phyloP scores from a whole-genome alignment of 2,888 invertebrate genomes.

The Hirtodrosophila histrioides region DNA sequence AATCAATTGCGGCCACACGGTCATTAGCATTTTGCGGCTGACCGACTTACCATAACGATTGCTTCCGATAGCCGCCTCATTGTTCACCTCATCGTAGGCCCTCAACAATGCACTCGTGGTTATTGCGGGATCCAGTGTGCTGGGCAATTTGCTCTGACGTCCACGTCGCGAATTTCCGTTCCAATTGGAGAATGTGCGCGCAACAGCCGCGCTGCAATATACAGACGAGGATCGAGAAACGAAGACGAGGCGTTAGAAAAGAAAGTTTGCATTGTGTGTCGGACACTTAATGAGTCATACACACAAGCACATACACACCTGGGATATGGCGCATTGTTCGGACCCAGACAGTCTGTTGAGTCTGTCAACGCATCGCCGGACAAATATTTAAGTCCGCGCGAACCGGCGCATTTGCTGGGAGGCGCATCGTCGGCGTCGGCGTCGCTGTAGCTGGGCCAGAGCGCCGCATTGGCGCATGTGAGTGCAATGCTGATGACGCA shows the following conservation, averaged over 20 bases:
- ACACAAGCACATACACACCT: constrained; percentile 86
- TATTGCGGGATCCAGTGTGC: constrained; percentile 90
- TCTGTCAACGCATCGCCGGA: constrained; percentile 95
- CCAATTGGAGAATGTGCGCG: constrained; percentile 89
- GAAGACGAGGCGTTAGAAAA: constrained; percentile 67
- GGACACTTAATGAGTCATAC: constrained; percentile 29
- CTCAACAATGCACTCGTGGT: constrained; percentile 90
- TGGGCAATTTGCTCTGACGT: constrained; percentile 86
- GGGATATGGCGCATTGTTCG: constrained; percentile 93
- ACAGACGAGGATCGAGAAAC: constrained; percentile 22
- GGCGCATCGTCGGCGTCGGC: constrained; percentile 79
- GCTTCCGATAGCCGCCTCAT: constrained; percentile 83
- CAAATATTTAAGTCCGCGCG: constrained; percentile 90
- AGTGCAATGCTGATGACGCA: constrained; percentile 77
- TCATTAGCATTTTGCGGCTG: constrained; percentile 55
- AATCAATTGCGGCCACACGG: constrained; percentile 49
- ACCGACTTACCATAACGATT: constrained; percentile 85
- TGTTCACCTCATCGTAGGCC: constrained; percentile 86
- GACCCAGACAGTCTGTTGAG: constrained; percentile 91
- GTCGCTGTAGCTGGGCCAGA: constrained; percentile 82
- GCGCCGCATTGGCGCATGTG: constrained; percentile 76
- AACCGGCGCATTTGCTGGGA: constrained; percentile 86
- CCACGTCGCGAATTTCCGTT: constrained; percentile 90
- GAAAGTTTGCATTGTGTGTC: constrained; percentile 52
- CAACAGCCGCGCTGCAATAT: constrained; percentile 88